Evolutionary conservation across 1,140 invertebrate species (phyloP).

Genomic region (Lethrus apterus): DNA sequence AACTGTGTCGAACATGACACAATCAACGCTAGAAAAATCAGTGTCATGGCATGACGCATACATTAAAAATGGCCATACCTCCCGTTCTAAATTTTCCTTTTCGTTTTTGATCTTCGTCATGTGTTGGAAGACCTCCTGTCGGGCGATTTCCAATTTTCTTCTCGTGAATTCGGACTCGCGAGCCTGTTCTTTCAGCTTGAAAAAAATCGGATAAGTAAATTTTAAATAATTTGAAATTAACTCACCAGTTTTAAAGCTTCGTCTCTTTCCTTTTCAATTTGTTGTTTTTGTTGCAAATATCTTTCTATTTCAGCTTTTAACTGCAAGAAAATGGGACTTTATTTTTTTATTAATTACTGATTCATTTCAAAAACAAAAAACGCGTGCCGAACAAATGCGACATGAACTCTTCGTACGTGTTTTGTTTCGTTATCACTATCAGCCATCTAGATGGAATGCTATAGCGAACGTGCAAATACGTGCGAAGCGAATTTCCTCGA

Average conservation of each 20-base stretch:
- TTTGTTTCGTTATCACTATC: too few species aligned
- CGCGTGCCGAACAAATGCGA: too few species aligned
- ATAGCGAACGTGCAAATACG: too few species aligned
- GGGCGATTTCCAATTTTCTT: slow-evolving; percentile 48
- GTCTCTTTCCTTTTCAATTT: slow-evolving; percentile 43
- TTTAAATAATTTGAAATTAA: not conserved
- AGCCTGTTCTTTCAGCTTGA: slow-evolving; percentile 49
- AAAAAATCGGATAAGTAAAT: slow-evolving; percentile 6
- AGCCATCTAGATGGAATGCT: too few species aligned
- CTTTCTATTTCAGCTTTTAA: slow-evolving; percentile 43
- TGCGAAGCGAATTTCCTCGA: too few species aligned
- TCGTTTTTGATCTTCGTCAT: slow-evolving; percentile 52
- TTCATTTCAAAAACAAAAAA: too few species aligned
- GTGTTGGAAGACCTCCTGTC: slow-evolving; percentile 52
- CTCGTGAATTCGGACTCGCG: slow-evolving; percentile 51
- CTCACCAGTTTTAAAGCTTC: slow-evolving; percentile 43
- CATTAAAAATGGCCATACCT: too few species aligned
- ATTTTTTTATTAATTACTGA: too few species aligned
- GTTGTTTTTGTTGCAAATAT: slow-evolving; percentile 40
- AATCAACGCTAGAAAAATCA: too few species aligned
- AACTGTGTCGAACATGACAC: too few species aligned
- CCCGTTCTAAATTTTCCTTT: slow-evolving; percentile 50
- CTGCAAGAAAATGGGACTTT: slow-evolving; percentile 34
- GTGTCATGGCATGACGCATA: too few species aligned
- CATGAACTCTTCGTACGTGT: too few species aligned